Percentiles rank a stretch among this genome's conserved stretches.
phyloP scores from a whole-genome alignment of 2,113 vertebrate species.

The Paradoxurus hermaphroditus region DNA sequence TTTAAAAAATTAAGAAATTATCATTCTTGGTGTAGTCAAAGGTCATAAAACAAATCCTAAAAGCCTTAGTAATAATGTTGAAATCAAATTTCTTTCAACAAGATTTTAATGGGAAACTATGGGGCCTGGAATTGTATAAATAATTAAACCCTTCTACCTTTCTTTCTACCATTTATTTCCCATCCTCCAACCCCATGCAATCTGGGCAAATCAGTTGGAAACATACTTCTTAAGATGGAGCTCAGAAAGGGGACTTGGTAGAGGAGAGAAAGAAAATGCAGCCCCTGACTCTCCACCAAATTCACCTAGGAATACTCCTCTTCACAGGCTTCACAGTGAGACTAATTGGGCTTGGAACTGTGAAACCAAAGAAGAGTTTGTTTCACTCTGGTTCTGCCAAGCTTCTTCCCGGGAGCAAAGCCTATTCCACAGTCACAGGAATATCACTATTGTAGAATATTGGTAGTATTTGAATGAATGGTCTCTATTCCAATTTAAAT shows the following conservation, averaged over 20 bases:
- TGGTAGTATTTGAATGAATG: neutral
- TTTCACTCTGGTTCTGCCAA: neutral
- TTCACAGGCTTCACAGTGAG: neutral
- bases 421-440: neutral
- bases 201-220: neutral
- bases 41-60: slow-evolving; percentile 15
- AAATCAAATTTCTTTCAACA: neutral
- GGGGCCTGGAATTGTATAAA: neutral
- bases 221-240: neutral
- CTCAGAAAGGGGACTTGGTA: neutral
- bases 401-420: neutral
- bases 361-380: neutral
- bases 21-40: neutral
- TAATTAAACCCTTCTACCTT: neutral
- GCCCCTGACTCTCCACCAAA: neutral
- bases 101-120: neutral
- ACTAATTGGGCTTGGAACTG: neutral
- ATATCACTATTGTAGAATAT: neutral
- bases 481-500: neutral
- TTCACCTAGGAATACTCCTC: neutral
- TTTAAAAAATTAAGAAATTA: neutral
- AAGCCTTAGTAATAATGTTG: neutral
- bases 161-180: neutral
- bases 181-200: neutral
- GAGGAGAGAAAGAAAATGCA: neutral